phyloP scores from a whole-genome alignment of 1,140 invertebrate genomes.

The Bombus difficillimus region DNA sequence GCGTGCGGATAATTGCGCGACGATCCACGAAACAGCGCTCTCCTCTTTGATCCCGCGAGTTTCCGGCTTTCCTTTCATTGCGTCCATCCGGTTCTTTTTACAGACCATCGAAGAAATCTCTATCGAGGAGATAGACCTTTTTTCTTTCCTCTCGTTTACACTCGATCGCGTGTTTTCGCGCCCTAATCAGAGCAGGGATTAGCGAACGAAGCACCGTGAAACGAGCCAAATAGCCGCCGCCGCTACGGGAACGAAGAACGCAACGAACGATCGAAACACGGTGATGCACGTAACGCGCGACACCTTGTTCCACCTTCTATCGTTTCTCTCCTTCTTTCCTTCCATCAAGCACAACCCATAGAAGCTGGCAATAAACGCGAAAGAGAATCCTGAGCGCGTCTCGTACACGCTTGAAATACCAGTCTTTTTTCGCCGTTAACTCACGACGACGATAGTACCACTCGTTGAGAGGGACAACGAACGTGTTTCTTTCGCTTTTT shows the following conservation, averaged over 20 bases:
- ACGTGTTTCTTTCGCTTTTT: not conserved
- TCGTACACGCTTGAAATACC: not conserved
- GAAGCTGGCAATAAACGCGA: constrained; percentile 9
- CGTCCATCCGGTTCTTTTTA: not conserved
- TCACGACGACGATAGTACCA: not conserved
- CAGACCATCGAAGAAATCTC: not conserved
- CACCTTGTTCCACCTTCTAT: not conserved
- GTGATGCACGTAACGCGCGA: constrained; percentile 9
- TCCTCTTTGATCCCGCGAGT: not conserved
- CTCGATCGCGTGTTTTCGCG: constrained; percentile 31
- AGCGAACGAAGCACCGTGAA: constrained; percentile 44
- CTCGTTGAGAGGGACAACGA: constrained; percentile 6
- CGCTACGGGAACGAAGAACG: not conserved
- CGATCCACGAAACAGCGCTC: not conserved
- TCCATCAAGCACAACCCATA: not conserved
- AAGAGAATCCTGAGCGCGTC: constrained; percentile 2
- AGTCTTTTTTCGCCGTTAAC: constrained; percentile 1
- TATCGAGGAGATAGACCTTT: not conserved
- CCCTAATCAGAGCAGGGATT: constrained; percentile 43
- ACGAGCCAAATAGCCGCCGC: constrained; percentile 17
- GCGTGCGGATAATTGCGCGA: constrained; percentile 34
- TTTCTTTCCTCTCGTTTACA: constrained; percentile 1
- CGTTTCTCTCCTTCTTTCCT: not conserved
- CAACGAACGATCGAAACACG: constrained; percentile 7
- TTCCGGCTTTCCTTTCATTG: constrained; percentile 4